phyloP scores from a whole-genome alignment of 2,113 vertebrate genomes.

The Charina bottae region DNA sequence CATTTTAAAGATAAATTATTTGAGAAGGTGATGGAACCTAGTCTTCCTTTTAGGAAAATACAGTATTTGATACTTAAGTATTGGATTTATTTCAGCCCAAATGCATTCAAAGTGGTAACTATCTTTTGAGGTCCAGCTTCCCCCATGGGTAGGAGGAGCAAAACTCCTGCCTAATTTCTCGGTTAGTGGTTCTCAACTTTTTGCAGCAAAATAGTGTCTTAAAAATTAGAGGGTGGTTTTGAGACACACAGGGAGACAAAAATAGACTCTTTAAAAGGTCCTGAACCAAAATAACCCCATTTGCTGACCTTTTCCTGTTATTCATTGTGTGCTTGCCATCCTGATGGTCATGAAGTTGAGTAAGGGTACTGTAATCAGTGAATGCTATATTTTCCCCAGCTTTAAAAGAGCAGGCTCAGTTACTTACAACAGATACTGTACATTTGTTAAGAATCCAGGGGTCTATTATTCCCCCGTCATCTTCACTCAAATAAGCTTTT shows the following conservation, averaged over 20 bases:
- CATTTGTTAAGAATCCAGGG: not conserved
- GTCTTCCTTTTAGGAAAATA: too few relatives aligned
- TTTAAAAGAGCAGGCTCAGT: not conserved
- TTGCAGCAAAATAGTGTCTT: not conserved
- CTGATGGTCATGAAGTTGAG: not conserved
- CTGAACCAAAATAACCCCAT: constrained; percentile 3
- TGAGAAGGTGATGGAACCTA: too few relatives aligned
- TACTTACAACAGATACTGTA: not conserved
- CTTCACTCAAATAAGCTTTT: not conserved
- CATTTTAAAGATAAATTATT: too few relatives aligned
- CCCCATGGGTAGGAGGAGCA: not conserved
- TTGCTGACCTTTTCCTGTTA: constrained; percentile 15
- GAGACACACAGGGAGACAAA: not conserved
- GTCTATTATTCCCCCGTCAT: not conserved
- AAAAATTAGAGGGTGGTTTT: not conserved
- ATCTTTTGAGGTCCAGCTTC: not conserved
- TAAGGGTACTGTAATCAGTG: not conserved
- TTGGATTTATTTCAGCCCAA: not conserved
- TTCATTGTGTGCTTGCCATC: not conserved
- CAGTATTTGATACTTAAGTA: not conserved
- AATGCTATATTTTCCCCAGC: not conserved
- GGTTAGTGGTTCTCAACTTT: not conserved
- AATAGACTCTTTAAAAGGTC: not conserved
- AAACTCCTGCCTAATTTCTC: not conserved
- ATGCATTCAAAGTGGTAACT: fast-evolving